phyloP scores from a whole-genome alignment of 2,113 vertebrate species.

The Corythaeola cristata region DNA sequence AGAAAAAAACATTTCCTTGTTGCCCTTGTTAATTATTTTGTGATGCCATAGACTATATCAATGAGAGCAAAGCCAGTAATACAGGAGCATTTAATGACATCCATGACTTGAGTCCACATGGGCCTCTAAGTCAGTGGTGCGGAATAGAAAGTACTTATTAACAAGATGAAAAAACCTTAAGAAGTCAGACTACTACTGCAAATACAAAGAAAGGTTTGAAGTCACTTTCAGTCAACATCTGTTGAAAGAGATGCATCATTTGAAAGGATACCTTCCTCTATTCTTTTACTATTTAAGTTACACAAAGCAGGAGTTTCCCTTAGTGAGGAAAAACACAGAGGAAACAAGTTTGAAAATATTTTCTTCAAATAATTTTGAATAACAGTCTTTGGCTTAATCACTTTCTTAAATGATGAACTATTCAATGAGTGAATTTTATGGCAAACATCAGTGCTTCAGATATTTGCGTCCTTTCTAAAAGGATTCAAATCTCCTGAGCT shows the following conservation, averaged over 20 bases:
- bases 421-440: background rate
- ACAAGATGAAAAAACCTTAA: background rate
- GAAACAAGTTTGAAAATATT: background rate
- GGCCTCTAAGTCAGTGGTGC: background rate
- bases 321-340: background rate
- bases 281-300: background rate
- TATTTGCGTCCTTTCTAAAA: background rate
- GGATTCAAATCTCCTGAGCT: background rate
- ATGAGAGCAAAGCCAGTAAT: background rate
- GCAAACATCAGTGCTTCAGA: background rate
- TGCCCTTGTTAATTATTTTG: background rate
- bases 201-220: background rate
- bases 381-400: background rate
- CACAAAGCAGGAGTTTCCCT: background rate
- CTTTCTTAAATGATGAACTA: background rate
- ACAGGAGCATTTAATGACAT: background rate
- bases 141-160: background rate
- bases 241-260: background rate
- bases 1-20: background rate
- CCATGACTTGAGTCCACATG: fast-evolving
- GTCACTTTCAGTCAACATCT: background rate
- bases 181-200: background rate
- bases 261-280: background rate
- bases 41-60: background rate
- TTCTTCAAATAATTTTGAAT: background rate